Percentiles rank a stretch among this genome's conserved stretches.
Conservation (phyloP, 2,888 invertebrate genomes). For the Corythucha ciliata region DNA sequence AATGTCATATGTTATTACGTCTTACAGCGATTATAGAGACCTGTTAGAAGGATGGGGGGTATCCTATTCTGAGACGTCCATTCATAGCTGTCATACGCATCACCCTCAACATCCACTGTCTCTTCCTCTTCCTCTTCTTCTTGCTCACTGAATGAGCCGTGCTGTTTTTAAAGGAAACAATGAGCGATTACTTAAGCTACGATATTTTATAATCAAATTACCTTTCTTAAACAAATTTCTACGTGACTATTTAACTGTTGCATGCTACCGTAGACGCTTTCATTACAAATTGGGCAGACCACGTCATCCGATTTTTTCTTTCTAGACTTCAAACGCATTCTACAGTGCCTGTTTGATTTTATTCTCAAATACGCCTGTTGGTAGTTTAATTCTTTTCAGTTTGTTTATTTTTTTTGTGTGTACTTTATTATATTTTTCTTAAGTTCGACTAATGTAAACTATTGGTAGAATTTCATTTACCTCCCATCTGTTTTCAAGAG, state of each 20-base stretch:
- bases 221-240: conserved; percentile 57
- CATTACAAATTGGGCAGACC: conserved; percentile 74
- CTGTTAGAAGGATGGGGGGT: conserved; percentile 41
- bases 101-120: conserved; percentile 62
- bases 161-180: neutral
- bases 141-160: too few species aligned
- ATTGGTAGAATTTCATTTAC: conserved; percentile 40
- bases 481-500: conserved; percentile 57
- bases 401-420: neutral
- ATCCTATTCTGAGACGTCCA: conserved; percentile 86
- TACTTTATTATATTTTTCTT: neutral
- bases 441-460: neutral
- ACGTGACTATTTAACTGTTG: conserved; percentile 65
- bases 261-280: conserved; percentile 51
- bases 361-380: conserved; percentile 61
- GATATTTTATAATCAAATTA: conserved; percentile 33
- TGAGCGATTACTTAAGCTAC: neutral
- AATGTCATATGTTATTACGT: too few species aligned
- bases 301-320: conserved; percentile 59
- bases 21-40: conserved; percentile 41
- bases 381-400: conserved; percentile 12
- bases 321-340: conserved; percentile 56
- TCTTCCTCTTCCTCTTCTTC: conserved; percentile 69
- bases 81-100: conserved; percentile 67
- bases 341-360: conserved; percentile 60